Evolutionary conservation across 2,797 vertebrate species (phyloP).

Genomic region (Otolemur crassicaudatus): DNA sequence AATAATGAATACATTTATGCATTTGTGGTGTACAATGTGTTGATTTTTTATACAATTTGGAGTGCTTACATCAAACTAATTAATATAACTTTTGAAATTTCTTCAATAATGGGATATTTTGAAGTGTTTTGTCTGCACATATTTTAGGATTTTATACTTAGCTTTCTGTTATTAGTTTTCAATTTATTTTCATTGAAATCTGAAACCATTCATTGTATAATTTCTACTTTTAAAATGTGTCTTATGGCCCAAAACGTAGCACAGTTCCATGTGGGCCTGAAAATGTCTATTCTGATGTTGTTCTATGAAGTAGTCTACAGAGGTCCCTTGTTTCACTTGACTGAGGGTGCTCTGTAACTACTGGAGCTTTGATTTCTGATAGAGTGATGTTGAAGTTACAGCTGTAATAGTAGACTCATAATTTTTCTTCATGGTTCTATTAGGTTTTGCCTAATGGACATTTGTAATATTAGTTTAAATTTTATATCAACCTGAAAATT

Average conservation of each 20-base stretch:
- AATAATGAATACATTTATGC: too few species aligned
- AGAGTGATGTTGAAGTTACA: neutral
- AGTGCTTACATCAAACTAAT: too few species aligned
- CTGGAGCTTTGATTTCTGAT: neutral
- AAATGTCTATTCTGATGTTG: neutral
- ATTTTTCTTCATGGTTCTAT: neutral
- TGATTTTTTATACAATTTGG: too few species aligned
- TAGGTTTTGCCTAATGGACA: neutral
- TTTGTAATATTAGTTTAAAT: neutral
- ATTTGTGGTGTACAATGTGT: too few species aligned
- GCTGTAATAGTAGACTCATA: neutral
- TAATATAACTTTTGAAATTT: neutral
- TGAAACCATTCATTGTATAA: neutral
- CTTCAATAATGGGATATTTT: neutral
- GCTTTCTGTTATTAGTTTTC: neutral
- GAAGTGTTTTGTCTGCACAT: neutral
- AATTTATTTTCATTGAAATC: neutral
- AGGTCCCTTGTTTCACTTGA: neutral
- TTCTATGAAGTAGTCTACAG: neutral
- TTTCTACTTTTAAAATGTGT: neutral
- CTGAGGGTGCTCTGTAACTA: neutral
- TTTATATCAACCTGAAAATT: slow-evolving; percentile 16
- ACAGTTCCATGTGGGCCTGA: neutral
- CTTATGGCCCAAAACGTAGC: neutral
- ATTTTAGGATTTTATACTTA: neutral